Percentiles rank a stretch among this genome's conserved stretches.
Evolutionary conservation across 2,888 invertebrate genomes (phyloP).

Genomic region (Psococerastis gibbosa): DNA sequence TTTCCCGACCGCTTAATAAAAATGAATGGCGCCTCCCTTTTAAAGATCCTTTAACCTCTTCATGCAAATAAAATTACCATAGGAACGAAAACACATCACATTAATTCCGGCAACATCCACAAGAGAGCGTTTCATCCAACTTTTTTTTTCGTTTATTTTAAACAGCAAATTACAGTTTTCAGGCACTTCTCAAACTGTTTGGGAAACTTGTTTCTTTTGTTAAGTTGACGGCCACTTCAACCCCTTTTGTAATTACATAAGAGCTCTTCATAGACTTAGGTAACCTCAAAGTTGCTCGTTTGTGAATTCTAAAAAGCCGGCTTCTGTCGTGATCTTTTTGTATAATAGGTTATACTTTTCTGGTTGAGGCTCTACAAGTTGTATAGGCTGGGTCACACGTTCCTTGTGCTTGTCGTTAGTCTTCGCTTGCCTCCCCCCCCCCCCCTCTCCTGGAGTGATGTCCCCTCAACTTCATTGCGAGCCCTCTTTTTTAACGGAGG

Average conservation of each 20-base stretch:
- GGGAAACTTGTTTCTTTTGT: background rate
- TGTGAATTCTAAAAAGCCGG: too few relatives aligned
- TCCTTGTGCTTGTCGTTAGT: background rate
- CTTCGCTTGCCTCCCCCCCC: too few relatives aligned
- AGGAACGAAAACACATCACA: background rate
- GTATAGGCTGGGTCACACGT: background rate
- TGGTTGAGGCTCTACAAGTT: background rate
- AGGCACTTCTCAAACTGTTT: background rate
- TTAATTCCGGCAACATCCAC: background rate
- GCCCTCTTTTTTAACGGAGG: background rate
- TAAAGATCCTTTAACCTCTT: too few relatives aligned
- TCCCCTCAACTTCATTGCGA: background rate
- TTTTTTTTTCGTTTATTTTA: background rate
- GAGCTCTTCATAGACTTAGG: background rate
- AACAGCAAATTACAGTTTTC: background rate
- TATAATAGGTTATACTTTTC: too few relatives aligned
- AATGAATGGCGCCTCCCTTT: too few relatives aligned
- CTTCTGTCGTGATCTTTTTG: background rate
- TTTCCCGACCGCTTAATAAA: too few relatives aligned
- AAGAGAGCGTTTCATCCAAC: background rate
- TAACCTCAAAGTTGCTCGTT: too few relatives aligned
- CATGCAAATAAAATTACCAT: too few relatives aligned
- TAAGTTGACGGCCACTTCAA: background rate
- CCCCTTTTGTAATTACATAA: background rate
- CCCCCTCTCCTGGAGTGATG: background rate